Conservation (phyloP, 1,140 invertebrate genomes). For the Pogonus chalceus region DNA sequence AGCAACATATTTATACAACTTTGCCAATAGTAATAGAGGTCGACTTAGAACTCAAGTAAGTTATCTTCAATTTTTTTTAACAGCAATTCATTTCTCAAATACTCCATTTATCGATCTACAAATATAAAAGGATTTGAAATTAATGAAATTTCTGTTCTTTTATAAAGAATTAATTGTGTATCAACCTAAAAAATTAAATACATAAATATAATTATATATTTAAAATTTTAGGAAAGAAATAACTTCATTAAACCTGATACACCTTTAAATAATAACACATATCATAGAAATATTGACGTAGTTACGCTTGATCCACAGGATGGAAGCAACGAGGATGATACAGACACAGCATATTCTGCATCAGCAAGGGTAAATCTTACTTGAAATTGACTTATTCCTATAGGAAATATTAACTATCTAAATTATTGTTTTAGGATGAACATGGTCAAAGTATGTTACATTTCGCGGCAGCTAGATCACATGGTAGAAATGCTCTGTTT, state of each 20-base stretch:
- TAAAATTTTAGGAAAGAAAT: background rate
- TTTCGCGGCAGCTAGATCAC: conserved; percentile 68
- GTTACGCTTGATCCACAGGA: conserved; percentile 32
- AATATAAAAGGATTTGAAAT: too few species aligned
- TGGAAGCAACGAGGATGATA: background rate
- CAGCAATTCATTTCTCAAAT: too few species aligned
- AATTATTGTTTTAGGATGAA: conserved; percentile 53
- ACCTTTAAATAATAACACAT: background rate
- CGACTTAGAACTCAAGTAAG: background rate
- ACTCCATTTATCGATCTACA: too few species aligned
- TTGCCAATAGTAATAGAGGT: conserved; percentile 43
- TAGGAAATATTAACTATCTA: background rate
- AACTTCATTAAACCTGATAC: background rate
- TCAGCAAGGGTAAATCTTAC: background rate
- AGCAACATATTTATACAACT: conserved; percentile 70
- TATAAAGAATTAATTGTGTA: too few species aligned
- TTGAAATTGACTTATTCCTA: background rate
- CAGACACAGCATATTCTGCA: conserved; percentile 1
- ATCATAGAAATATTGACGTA: conserved; percentile 32
- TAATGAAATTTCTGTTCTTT: too few species aligned
- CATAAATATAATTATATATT: background rate
- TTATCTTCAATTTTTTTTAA: conserved; percentile 1
- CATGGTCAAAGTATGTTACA: conserved; percentile 83
- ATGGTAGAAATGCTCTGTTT: conserved; percentile 63
- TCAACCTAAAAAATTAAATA: too few species aligned